A percentile compares a stretch with the other conserved stretches of the same genome.
Evolutionary conservation across 2,797 vertebrate genomes (phyloP).

Genomic region (Ficedula albicollis): DNA sequence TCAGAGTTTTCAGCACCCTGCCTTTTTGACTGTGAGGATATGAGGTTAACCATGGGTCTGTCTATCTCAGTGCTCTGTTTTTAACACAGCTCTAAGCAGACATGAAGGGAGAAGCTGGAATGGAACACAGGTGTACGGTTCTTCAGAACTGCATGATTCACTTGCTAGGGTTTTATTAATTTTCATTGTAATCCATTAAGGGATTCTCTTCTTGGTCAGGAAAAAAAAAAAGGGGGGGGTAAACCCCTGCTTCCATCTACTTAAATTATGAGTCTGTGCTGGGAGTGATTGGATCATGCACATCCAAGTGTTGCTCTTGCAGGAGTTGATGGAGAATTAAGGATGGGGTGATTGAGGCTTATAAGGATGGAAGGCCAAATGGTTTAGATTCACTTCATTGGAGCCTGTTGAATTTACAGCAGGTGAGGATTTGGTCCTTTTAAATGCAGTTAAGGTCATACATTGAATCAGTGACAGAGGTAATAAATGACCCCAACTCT

Average conservation of each 20-base stretch:
- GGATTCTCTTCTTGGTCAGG: neutral
- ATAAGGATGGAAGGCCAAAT: neutral
- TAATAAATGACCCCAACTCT: neutral
- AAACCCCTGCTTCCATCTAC: neutral
- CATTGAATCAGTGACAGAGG: neutral
- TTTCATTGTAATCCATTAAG: neutral
- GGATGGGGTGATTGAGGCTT: neutral
- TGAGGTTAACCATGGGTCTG: neutral
- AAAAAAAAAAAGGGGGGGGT: neutral
- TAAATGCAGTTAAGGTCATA: slow-evolving; percentile 8
- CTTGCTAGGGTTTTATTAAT: neutral
- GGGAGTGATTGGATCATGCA: neutral
- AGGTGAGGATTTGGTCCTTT: neutral
- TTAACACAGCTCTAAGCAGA: neutral
- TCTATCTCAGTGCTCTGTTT: neutral
- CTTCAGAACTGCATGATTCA: neutral
- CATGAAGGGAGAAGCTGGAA: neutral
- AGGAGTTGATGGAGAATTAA: neutral
- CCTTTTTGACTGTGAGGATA: neutral
- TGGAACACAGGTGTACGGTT: neutral
- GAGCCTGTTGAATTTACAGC: slow-evolving; percentile 6
- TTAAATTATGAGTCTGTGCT: neutral
- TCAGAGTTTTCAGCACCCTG: neutral
- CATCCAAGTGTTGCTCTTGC: neutral
- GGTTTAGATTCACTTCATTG: slow-evolving; percentile 8